Evolutionary conservation across 35 echinoderm and acorn worm species (phyloP).

Genomic region (Apostichopus japonicus): DNA sequence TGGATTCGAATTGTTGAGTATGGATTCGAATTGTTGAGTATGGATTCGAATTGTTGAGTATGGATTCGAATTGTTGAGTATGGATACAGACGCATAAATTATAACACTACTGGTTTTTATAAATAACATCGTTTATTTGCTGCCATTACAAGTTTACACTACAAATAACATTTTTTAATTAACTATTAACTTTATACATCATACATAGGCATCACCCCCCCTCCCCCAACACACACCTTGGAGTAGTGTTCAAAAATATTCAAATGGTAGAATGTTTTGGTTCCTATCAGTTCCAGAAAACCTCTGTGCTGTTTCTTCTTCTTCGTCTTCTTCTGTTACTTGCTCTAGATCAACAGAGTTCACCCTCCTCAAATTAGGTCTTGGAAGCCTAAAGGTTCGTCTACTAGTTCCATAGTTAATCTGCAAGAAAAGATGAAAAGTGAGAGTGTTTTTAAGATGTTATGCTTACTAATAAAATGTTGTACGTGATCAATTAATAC

Average conservation of each 20-base stretch:
- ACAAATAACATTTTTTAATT: no score
- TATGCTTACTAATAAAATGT: background rate
- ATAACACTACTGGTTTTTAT: no score
- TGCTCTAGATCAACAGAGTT: constrained; percentile 7
- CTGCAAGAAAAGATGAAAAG: background rate
- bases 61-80: no score
- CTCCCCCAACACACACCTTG: no score
- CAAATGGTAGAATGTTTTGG: constrained; percentile 28
- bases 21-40: no score
- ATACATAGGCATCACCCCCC: no score
- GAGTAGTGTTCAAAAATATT: constrained; percentile 7
- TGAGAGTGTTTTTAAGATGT: background rate
- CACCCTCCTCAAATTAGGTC: background rate
- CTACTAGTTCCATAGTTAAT: background rate
- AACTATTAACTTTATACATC: no score
- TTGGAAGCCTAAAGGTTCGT: constrained; percentile 14
- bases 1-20: no score
- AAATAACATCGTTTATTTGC: no score
- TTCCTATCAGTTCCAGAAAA: background rate
- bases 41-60: no score
- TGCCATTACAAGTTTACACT: no score
- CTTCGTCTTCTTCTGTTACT: constrained; percentile 13
- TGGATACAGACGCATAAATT: no score
- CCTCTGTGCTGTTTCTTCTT: background rate
- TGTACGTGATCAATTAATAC: background rate